Conservation (phyloP, 2,797 vertebrate genomes). For the Benthosema pterotum region DNA sequence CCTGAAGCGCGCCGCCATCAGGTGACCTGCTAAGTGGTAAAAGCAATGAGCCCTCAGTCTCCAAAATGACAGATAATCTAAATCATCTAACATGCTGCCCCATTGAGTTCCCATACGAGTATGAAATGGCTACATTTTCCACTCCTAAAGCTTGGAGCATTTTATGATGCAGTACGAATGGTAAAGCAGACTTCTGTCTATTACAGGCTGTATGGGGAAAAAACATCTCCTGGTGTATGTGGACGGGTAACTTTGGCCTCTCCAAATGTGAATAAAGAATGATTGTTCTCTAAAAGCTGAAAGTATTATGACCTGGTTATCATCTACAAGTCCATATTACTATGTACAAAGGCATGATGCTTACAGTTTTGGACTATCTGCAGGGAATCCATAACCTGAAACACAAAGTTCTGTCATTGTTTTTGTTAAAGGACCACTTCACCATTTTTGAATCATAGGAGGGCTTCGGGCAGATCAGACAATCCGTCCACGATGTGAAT, state of each 20-base stretch:
- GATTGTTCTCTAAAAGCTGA: slow-evolving; percentile 11
- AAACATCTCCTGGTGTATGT: background rate
- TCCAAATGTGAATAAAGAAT: slow-evolving; percentile 4
- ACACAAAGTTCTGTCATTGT: no score
- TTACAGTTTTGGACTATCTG: slow-evolving; percentile 7
- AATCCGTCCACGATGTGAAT: no score
- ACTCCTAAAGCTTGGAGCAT: slow-evolving; percentile 13
- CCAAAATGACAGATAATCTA: slow-evolving; percentile 42
- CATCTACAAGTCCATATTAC: slow-evolving; percentile 12
- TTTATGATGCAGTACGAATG: slow-evolving; percentile 20
- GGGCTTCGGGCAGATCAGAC: no score
- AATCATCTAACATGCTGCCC: slow-evolving; percentile 26
- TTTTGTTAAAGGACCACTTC: no score
- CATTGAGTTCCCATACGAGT: slow-evolving; percentile 27
- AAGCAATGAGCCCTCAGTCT: slow-evolving; percentile 15
- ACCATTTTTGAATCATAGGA: no score
- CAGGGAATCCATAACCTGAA: no score
- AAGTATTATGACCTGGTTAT: slow-evolving; percentile 12
- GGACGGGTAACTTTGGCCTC: background rate
- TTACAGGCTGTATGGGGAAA: slow-evolving; percentile 9
- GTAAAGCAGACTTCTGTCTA: slow-evolving; percentile 9
- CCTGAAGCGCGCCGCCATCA: slow-evolving; percentile 32
- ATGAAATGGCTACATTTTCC: slow-evolving; percentile 29
- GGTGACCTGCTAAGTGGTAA: slow-evolving; percentile 29
- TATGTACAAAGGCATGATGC: slow-evolving; percentile 1